A percentile compares a stretch with the other conserved stretches of the same genome.
Conservation (phyloP, 1,140 invertebrate genomes). For the Drosophila triauraria region DNA sequence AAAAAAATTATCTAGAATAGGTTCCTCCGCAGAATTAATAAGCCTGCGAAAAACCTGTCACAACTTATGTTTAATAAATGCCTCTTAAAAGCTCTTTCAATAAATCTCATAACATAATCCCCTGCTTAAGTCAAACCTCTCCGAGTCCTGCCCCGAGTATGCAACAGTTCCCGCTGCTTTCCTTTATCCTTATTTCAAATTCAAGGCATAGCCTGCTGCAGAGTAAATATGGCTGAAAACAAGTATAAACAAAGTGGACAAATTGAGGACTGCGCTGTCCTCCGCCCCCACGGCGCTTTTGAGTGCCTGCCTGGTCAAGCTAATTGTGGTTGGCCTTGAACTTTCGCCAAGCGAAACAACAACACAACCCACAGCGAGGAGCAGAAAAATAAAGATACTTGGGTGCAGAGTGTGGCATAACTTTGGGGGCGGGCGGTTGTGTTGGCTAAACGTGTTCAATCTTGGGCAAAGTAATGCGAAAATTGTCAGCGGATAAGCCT, state of each 20-base stretch:
- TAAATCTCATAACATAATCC: conserved; percentile 23
- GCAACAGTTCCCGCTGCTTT: conserved; percentile 35
- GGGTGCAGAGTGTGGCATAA: conserved; percentile 33
- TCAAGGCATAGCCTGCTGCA: conserved; percentile 42
- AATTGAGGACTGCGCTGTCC: conserved; percentile 27
- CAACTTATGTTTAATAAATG: conserved; percentile 11
- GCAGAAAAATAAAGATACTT: conserved; percentile 11
- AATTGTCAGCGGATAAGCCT: conserved; percentile 45
- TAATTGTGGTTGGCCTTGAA: conserved; percentile 69
- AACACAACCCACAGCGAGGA: conserved; percentile 3
- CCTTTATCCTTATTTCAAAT: conserved; percentile 31
- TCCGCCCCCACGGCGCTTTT: conserved; percentile 24
- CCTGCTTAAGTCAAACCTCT: not conserved
- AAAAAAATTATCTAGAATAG: not conserved
- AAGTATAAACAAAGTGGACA: conserved; percentile 44
- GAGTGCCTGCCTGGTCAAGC: conserved; percentile 20
- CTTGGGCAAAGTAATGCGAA: conserved; percentile 36
- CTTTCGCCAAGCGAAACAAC: conserved; percentile 37
- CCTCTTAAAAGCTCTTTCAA: not conserved
- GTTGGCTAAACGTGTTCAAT: conserved; percentile 54
- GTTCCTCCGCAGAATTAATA: not conserved
- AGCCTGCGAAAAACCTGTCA: not conserved
- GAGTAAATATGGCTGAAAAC: conserved; percentile 52
- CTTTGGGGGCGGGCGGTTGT: conserved; percentile 26
- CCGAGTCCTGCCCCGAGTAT: conserved; percentile 10